phyloP scores from a whole-genome alignment of 2,797 vertebrate genomes.

The Syngnathus rostellatus region DNA sequence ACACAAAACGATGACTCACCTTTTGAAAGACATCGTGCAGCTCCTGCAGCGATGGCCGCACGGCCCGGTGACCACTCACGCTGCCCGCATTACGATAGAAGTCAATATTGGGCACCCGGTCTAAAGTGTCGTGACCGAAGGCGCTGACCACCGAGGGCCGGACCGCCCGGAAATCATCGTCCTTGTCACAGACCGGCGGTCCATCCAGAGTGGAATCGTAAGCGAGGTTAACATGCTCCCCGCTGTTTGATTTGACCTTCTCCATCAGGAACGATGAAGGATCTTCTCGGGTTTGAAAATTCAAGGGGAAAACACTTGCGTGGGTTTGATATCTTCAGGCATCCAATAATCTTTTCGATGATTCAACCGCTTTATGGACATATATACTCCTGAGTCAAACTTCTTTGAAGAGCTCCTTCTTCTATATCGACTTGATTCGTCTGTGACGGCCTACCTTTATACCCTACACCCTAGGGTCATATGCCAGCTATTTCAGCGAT shows the following conservation, averaged over 20 bases:
- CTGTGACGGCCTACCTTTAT: conserved; percentile 56
- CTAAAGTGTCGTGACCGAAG: conserved; percentile 91
- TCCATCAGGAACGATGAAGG: conserved; percentile 53
- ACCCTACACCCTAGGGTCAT: conserved; percentile 39
- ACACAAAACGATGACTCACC: conserved; percentile 66
- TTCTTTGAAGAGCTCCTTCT: conserved; percentile 10
- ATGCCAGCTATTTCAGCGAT: conserved; percentile 43
- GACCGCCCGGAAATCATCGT: conserved; percentile 70
- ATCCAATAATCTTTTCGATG: conserved; percentile 31
- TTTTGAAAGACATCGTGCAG: conserved; percentile 90
- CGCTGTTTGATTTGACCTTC: conserved; percentile 35
- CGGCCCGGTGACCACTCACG: conserved; percentile 80
- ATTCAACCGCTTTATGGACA: conserved; percentile 18
- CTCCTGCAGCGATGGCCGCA: conserved; percentile 87
- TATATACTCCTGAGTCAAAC: neutral
- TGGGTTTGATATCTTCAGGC: conserved; percentile 24
- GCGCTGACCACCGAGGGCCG: conserved; percentile 76
- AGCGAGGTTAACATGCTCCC: conserved; percentile 54
- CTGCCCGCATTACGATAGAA: conserved; percentile 95
- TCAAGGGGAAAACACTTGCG: conserved; percentile 19
- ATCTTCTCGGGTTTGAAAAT: conserved; percentile 39
- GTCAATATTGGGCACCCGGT: conserved; percentile 86
- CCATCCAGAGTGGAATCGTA: conserved; percentile 64
- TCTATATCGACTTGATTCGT: conserved; percentile 13
- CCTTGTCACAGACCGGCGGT: conserved; percentile 75